Evolutionary conservation across 2,888 invertebrate genomes (phyloP), one percentile per base, ranked within the genome.

Genomic region (Meganola albula): DNA sequence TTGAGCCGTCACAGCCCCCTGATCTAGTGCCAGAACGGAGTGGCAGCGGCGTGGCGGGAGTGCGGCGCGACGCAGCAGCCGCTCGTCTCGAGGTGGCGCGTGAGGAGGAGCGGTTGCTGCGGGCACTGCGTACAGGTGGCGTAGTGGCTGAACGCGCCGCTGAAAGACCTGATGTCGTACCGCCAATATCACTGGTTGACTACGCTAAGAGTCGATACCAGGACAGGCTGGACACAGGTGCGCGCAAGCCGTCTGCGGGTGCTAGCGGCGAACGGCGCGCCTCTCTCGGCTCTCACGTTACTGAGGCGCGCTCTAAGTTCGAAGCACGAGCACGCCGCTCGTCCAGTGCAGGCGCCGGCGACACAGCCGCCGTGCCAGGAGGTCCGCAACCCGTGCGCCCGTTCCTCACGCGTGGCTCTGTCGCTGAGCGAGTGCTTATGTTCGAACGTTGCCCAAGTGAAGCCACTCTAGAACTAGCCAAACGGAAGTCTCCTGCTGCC

Each of bases 371-470:
- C 33, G 64, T 48, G 7, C 42, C 68, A 12, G 82, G 75, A 11
- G 83, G 76, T 21, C 63, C 70, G 12, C 63, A 75, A 29, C 94
- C 95, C 4, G 92, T 95, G 34, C 87, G 94, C 29, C 95, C 95
- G 9, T 95, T 95, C 75, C 87, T 96, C 31, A 95, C 95, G 23
- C 89, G 96, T 38, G 96, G 96, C 12, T 96, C 96, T 3, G 96
- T 96, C 2, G 96, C 96, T 12, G 96, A 96, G 67, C 87, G 96
- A 27, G 96, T 96, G 44, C 88, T 96, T 45, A 94, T 96, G 77
- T 96, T 96, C 70, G 96, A 96, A 76, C 91, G 93, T 73, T 95
- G 95, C 62, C 96, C 95, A 20, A 94, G 93, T 64, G 94, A 93
- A 66, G 82, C 92, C 38, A 83, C 92, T 27, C 70, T 92, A 52